Conservation (phyloP, 2,113 vertebrate species). For the Neopipo cinnamomea region DNA sequence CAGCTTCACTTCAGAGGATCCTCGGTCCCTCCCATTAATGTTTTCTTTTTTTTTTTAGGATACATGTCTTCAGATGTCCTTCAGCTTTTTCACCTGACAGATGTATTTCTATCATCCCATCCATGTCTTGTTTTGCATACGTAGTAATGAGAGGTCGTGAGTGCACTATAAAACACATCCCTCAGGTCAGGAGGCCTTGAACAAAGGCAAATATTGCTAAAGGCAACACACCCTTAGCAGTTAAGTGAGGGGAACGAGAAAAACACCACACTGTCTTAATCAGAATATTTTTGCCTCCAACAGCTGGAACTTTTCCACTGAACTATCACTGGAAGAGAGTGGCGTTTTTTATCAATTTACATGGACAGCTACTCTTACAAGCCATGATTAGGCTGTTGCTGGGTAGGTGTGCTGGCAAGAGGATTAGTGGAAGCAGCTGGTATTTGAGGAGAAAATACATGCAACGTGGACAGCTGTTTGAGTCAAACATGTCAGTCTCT, state of each 20-base stretch:
- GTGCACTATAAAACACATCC: background rate
- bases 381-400: background rate
- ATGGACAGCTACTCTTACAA: background rate
- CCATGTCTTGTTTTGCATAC: background rate
- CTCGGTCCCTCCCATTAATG: background rate
- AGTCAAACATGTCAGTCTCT: background rate
- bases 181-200: constrained; percentile 6
- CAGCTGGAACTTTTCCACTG: constrained; percentile 21
- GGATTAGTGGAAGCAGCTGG: background rate
- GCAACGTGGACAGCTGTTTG: background rate
- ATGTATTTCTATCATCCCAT: background rate
- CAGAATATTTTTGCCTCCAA: background rate
- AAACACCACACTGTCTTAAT: constrained; percentile 16
- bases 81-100: background rate
- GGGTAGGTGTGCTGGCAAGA: background rate
- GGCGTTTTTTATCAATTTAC: background rate
- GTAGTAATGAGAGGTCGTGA: background rate
- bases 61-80: background rate
- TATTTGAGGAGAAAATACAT: background rate
- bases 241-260: constrained; percentile 9
- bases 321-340: constrained; percentile 1
- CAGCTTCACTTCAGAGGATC: background rate
- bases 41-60: background rate
- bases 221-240: constrained; percentile 13
- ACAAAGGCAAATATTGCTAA: constrained; percentile 51